phyloP scores from a whole-genome alignment of 2,797 vertebrate species.

The Microchirus variegatus region DNA sequence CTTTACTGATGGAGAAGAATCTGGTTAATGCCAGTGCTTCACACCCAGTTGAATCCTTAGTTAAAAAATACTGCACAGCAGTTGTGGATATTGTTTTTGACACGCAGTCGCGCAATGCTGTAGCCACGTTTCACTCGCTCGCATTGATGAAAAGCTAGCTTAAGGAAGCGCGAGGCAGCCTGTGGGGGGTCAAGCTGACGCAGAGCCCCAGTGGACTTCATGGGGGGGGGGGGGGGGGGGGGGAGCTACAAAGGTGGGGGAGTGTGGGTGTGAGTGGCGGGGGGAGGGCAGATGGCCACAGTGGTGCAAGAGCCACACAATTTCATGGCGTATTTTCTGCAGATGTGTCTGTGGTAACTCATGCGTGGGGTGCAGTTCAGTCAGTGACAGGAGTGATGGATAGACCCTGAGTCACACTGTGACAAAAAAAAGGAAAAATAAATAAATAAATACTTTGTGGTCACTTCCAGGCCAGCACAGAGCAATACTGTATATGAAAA shows the following conservation, averaged over 20 bases:
- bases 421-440: slow-evolving; percentile 15
- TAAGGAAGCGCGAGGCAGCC: slow-evolving; percentile 13
- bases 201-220: slow-evolving; percentile 42
- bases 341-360: slow-evolving; percentile 89
- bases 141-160: slow-evolving; percentile 26
- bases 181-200: slow-evolving; percentile 41
- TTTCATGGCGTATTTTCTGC: slow-evolving; percentile 94
- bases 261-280: slow-evolving; percentile 52
- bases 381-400: slow-evolving; percentile 81
- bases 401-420: slow-evolving; percentile 56
- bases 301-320: slow-evolving; percentile 86
- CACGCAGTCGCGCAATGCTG: not conserved
- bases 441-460: slow-evolving; percentile 20
- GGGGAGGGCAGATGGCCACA: slow-evolving; percentile 82
- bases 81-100: not conserved
- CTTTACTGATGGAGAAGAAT: not conserved
- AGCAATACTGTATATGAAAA: slow-evolving; percentile 23
- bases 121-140: not conserved
- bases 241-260: slow-evolving; percentile 19
- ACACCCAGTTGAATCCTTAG: not conserved
- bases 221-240: slow-evolving; percentile 51
- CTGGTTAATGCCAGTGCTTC: not conserved
- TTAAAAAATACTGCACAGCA: not conserved
- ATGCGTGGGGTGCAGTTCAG: slow-evolving; percentile 81
- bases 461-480: slow-evolving; percentile 16